Evolutionary conservation across 2,797 vertebrate species (phyloP).

Genomic region (Antennarius maculatus): DNA sequence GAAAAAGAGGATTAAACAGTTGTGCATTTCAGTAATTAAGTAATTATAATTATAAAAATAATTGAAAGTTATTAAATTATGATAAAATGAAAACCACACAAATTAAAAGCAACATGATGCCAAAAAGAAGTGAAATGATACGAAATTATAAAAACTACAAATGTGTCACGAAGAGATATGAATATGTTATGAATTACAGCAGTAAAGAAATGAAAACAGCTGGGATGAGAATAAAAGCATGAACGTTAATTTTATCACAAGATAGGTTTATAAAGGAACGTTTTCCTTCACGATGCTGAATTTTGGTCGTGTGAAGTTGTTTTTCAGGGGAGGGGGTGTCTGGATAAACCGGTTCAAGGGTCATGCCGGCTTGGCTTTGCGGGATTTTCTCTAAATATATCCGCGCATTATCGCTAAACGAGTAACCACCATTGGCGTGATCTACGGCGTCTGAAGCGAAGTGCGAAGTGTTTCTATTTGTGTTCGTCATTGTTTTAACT

Average conservation of each 20-base stretch:
- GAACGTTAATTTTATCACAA: not conserved
- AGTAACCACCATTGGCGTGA: not conserved
- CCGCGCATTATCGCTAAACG: not conserved
- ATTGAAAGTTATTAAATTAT: too few relatives aligned
- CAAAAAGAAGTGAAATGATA: not conserved
- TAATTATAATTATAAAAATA: not conserved
- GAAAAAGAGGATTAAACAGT: not conserved
- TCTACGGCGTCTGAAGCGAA: constrained; percentile 3
- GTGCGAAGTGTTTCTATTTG: constrained; percentile 14
- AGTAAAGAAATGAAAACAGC: not conserved
- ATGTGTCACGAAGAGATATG: not conserved
- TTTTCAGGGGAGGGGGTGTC: not conserved
- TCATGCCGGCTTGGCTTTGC: constrained; percentile 20
- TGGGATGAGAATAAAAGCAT: constrained; percentile 6
- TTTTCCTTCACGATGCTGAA: constrained; percentile 41
- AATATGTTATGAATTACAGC: not conserved
- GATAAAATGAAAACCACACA: not conserved
- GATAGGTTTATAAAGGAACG: not conserved
- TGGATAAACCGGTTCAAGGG: constrained; percentile 18
- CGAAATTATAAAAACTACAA: too few relatives aligned
- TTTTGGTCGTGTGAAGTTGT: constrained; percentile 25
- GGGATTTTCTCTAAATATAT: constrained; percentile 21
- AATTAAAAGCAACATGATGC: not conserved
- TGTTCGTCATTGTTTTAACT: constrained; percentile 27
- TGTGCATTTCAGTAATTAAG: not conserved